These are phyloP conservation scores for Tromatobia lineatoria DNA, from an alignment of 2,888 invertebrate species.

Conservation along the genomic window DNA sequence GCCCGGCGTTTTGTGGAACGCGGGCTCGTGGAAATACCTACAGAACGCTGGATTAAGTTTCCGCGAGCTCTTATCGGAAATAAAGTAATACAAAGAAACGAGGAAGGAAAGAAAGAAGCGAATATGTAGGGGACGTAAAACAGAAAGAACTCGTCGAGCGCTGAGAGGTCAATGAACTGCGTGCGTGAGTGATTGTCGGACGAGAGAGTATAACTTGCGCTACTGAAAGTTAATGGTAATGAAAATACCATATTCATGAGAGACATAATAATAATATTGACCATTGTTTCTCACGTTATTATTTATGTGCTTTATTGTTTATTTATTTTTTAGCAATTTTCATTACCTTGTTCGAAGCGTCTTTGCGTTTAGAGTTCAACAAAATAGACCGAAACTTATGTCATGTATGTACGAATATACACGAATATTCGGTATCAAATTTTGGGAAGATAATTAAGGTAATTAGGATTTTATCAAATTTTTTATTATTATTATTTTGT, in stretches of 20 bases:
- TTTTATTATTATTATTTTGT: too few species aligned
- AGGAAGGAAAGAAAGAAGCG: not conserved
- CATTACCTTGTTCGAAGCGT: too few species aligned
- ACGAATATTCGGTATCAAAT: too few species aligned
- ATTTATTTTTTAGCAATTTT: not conserved
- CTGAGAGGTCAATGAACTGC: conserved; percentile 29
- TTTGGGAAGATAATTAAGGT: too few species aligned
- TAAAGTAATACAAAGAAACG: not conserved
- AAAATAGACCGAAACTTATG: too few species aligned
- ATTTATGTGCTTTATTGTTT: not conserved
- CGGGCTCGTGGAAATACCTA: not conserved
- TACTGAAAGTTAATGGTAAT: conserved; percentile 38
- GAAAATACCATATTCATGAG: conserved; percentile 38
- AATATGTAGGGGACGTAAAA: not conserved
- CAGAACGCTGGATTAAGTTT: conserved; percentile 15
- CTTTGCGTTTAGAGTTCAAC: too few species aligned
- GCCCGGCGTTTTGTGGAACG: conserved; percentile 19
- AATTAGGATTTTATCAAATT: too few species aligned
- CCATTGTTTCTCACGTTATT: not conserved
- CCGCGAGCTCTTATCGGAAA: conserved; percentile 20
- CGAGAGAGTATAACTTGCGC: conserved; percentile 37
- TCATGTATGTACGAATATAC: too few species aligned
- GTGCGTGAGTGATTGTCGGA: conserved; percentile 14
- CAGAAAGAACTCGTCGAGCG: not conserved
- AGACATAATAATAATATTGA: not conserved